A percentile compares a stretch with the other conserved stretches of the same genome.
Conservation (phyloP, 2,888 invertebrate genomes). For the Hypolimnas misippus region DNA sequence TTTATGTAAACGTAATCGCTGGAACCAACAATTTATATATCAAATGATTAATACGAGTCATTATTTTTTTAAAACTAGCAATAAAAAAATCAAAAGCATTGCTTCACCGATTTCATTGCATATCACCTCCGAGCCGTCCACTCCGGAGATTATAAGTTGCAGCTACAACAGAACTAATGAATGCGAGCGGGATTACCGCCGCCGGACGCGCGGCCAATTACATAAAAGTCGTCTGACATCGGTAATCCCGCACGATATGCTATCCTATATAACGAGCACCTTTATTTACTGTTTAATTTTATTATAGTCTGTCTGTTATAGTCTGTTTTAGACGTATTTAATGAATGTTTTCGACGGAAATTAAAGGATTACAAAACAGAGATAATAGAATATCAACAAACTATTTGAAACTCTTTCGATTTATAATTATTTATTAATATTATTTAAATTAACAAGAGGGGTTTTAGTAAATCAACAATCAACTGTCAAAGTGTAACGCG, state of each 20-base stretch:
- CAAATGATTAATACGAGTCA: no score
- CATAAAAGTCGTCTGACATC: slow-evolving; percentile 64
- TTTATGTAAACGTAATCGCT: no score
- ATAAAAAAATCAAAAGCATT: slow-evolving; percentile 1
- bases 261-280: slow-evolving; percentile 19
- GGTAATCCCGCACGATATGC: slow-evolving; percentile 59
- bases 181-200: slow-evolving; percentile 63
- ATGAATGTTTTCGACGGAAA: neutral
- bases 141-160: slow-evolving; percentile 66
- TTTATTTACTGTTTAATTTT: slow-evolving; percentile 2
- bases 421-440: no score
- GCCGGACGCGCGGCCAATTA: slow-evolving; percentile 56
- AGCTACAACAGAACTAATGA: slow-evolving; percentile 63
- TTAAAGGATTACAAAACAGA: no score
- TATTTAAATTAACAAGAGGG: no score
- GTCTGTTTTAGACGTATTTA: neutral
- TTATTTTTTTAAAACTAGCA: no score
- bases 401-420: no score
- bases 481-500: no score
- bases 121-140: slow-evolving; percentile 25
- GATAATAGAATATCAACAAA: no score
- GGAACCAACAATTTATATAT: no score
- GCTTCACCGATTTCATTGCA: neutral
- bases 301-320: neutral
- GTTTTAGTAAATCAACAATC: no score